Evolutionary conservation across 2,113 vertebrate species (phyloP).

Genomic region (Diglossa brunneiventris): DNA sequence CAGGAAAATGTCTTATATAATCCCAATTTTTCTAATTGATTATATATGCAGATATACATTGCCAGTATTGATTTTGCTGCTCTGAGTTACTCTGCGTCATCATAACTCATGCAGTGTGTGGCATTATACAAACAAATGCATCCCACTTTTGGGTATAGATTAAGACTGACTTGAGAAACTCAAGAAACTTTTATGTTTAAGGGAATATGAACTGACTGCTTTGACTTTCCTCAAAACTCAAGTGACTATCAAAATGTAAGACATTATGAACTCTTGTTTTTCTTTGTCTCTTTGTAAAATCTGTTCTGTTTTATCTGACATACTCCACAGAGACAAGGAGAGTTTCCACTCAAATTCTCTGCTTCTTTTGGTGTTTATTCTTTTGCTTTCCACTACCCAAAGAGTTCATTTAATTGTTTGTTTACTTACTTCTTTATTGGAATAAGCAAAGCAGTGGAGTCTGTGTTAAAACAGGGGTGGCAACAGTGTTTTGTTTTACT

Average conservation of each 20-base stretch:
- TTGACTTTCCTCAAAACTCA: not conserved
- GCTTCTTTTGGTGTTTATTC: not conserved
- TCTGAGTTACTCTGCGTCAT: not conserved
- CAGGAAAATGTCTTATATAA: not conserved
- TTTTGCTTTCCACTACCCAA: not conserved
- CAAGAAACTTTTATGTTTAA: not conserved
- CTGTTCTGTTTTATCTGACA: not conserved
- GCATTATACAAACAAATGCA: not conserved
- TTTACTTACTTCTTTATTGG: not conserved
- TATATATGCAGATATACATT: not conserved
- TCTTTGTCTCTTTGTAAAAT: not conserved
- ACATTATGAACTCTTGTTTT: not conserved
- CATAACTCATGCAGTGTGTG: not conserved
- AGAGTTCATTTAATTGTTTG: not conserved
- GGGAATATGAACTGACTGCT: not conserved
- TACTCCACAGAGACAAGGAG: not conserved
- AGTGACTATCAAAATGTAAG: not conserved
- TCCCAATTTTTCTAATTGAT: not conserved
- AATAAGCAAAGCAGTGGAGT: not conserved
- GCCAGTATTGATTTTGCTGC: not conserved
- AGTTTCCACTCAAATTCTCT: not conserved
- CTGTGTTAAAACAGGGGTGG: not conserved
- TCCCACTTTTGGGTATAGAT: not conserved
- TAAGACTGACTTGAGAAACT: not conserved
- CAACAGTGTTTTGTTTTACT: not conserved